These are phyloP conservation scores for Loris lydekkerianus DNA, from an alignment of 2,797 vertebrate genomes.

Conservation along the genomic window DNA sequence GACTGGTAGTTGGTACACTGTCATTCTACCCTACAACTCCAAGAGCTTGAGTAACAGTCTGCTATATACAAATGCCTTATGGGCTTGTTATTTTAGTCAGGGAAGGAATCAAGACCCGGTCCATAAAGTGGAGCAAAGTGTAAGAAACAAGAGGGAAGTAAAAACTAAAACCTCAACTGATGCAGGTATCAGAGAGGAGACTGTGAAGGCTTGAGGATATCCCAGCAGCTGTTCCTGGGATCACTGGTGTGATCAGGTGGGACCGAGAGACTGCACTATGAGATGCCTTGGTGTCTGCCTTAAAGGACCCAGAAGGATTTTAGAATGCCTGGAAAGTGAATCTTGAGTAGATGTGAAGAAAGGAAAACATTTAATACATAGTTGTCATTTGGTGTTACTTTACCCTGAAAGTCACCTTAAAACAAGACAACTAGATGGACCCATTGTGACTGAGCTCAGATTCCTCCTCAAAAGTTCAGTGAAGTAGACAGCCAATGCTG, in stretches of 20 bases:
- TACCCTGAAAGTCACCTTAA: neutral
- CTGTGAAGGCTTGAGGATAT: neutral
- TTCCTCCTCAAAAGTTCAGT: constrained; percentile 21
- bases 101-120: neutral
- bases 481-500: neutral
- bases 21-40: neutral
- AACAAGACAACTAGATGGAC: neutral
- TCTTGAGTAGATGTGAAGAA: neutral
- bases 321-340: neutral
- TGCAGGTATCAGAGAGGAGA: neutral
- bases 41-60: neutral
- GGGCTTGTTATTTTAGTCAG: neutral
- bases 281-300: neutral
- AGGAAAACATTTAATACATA: neutral
- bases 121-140: neutral
- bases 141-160: neutral
- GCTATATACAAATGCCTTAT: neutral
- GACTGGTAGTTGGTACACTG: neutral
- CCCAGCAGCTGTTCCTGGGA: neutral
- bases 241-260: fast-evolving
- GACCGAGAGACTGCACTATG: neutral
- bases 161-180: constrained; percentile 10
- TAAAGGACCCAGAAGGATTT: neutral
- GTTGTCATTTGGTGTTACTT: neutral
- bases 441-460: neutral